A percentile compares a stretch with the other conserved stretches of the same genome.
phyloP scores from a whole-genome alignment of 2,113 vertebrate genomes.

The Todiramphus saurophagus region DNA sequence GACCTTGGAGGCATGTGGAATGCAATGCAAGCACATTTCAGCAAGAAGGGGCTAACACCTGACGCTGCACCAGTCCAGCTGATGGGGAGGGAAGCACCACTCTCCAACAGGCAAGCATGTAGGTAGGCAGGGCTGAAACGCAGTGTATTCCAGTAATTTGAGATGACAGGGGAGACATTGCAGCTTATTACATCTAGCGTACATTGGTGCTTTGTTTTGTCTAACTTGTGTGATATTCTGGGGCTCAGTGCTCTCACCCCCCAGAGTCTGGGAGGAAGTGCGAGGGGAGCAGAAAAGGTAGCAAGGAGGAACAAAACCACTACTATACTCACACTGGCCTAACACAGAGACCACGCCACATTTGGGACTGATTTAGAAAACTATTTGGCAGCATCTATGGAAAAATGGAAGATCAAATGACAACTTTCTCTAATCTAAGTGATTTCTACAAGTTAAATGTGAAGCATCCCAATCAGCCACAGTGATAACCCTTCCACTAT shows the following conservation, averaged over 20 bases:
- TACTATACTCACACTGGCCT: constrained; percentile 16
- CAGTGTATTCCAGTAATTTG: not conserved
- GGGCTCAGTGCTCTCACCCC: constrained; percentile 4
- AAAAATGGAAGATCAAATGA: constrained; percentile 50
- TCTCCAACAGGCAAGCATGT: not conserved
- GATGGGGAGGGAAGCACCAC: not conserved
- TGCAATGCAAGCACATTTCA: rapidly evolving
- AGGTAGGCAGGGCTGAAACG: not conserved
- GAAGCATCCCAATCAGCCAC: not conserved
- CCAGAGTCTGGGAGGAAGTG: not conserved
- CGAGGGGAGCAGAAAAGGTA: constrained; percentile 4
- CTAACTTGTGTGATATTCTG: not conserved
- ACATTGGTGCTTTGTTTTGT: constrained; percentile 48
- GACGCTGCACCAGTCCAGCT: not conserved
- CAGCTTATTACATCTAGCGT: not conserved
- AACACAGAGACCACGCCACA: constrained; percentile 11
- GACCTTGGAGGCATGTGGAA: not conserved
- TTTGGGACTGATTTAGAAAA: constrained; percentile 67
- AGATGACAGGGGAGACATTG: constrained; percentile 52
- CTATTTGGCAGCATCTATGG: constrained; percentile 52
- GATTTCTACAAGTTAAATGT: not conserved
- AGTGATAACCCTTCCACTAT: not conserved
- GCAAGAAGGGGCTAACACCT: not conserved
- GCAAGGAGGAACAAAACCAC: constrained; percentile 43
- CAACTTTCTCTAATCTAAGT: constrained; percentile 33